These are phyloP conservation scores for Hypena proboscidalis DNA, from an alignment of 2,888 invertebrate genomes.

Conservation along the genomic window DNA sequence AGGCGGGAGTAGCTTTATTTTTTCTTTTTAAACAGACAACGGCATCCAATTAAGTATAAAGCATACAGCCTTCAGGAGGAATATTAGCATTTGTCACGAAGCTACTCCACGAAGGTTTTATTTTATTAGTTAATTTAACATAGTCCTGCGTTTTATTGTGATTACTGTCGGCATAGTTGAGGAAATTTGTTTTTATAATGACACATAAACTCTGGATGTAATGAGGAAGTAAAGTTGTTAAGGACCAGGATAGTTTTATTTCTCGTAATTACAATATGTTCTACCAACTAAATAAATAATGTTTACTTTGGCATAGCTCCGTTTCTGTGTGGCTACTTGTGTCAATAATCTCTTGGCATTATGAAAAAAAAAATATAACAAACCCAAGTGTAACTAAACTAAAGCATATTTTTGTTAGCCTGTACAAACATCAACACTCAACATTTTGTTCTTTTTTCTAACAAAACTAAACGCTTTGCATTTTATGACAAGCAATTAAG, in stretches of 20 bases:
- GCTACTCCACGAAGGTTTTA: constrained; percentile 49
- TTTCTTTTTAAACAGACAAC: constrained; percentile 38
- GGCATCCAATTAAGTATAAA: constrained; percentile 65
- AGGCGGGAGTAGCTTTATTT: constrained; percentile 5
- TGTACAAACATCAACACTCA: too few relatives aligned
- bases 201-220: not conserved
- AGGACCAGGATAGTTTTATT: not conserved
- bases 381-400: not conserved
- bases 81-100: constrained; percentile 55
- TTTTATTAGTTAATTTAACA: constrained; percentile 51
- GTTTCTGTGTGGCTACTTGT: too few relatives aligned
- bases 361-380: too few relatives aligned
- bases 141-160: constrained; percentile 36
- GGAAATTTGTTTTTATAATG: constrained; percentile 25
- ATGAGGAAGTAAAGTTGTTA: not conserved
- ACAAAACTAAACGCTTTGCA: too few relatives aligned
- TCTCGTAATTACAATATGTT: not conserved
- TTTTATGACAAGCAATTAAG: too few relatives aligned
- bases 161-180: constrained; percentile 26
- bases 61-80: constrained; percentile 50
- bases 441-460: too few relatives aligned
- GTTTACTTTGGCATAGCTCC: too few relatives aligned
- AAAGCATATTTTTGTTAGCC: too few relatives aligned
- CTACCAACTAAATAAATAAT: too few relatives aligned
- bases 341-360: too few relatives aligned